These are phyloP conservation scores for Psammodynastes pulverulentus DNA, from an alignment of 2,113 vertebrate species.

Conservation along the genomic window DNA sequence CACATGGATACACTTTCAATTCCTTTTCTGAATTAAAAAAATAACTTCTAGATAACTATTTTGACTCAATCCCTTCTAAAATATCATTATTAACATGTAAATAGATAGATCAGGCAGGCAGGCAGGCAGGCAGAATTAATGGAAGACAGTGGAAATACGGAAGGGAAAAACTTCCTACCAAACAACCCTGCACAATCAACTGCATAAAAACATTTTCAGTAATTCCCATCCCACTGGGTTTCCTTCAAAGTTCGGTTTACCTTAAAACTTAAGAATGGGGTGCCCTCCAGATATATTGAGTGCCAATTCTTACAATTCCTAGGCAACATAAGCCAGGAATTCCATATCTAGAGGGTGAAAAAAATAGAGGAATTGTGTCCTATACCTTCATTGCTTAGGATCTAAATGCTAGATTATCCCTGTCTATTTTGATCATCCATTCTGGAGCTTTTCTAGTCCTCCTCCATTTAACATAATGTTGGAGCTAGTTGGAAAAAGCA, in stretches of 20 bases:
- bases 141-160: background rate
- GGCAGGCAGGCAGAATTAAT: background rate
- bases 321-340: background rate
- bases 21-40: background rate
- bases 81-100: background rate
- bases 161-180: background rate
- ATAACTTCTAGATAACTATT: background rate
- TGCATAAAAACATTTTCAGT: no score
- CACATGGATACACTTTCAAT: background rate
- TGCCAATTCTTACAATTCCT: background rate
- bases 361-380: background rate
- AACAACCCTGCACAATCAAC: background rate
- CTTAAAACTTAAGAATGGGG: no score
- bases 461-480: background rate
- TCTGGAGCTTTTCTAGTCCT: background rate
- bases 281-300: background rate
- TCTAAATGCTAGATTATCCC: background rate
- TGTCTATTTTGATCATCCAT: no score
- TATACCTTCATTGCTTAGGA: background rate
- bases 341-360: background rate
- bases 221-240: no score
- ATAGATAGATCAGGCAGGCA: background rate
- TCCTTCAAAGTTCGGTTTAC: no score
- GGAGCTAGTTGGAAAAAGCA: background rate
- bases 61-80: background rate